A percentile compares a stretch with the other conserved stretches of the same genome.
Conservation (phyloP, 2,113 vertebrate species). For the Lates calcarifer region DNA sequence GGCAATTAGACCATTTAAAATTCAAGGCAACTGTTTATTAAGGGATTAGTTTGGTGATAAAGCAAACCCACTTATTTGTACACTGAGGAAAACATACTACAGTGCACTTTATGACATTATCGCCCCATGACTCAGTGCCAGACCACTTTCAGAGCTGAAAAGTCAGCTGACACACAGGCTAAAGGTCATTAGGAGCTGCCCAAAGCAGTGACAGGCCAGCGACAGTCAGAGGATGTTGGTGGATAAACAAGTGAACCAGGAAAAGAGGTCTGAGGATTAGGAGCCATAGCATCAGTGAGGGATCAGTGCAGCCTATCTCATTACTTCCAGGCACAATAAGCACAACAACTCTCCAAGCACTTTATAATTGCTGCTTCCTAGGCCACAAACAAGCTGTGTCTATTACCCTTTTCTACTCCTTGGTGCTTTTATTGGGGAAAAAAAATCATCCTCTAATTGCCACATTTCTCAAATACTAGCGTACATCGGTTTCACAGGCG, state of each 20-base stretch:
- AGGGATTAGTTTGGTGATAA: slow-evolving; percentile 4
- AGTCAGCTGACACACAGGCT: slow-evolving; percentile 58
- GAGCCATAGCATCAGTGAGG: slow-evolving; percentile 76
- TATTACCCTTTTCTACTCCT: slow-evolving; percentile 73
- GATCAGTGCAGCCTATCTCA: slow-evolving; percentile 81
- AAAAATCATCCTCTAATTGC: slow-evolving; percentile 79
- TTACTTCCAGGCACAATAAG: slow-evolving; percentile 77
- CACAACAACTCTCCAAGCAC: slow-evolving; percentile 74
- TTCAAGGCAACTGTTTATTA: slow-evolving; percentile 11
- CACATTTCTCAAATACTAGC: slow-evolving; percentile 74
- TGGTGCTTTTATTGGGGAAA: slow-evolving; percentile 51
- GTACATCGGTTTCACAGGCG: slow-evolving; percentile 62
- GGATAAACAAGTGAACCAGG: slow-evolving; percentile 82
- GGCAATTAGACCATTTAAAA: slow-evolving; percentile 4
- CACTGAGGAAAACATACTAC: slow-evolving; percentile 22
- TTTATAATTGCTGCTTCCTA: slow-evolving; percentile 82
- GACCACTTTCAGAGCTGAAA: slow-evolving; percentile 38
- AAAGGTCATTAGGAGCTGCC: slow-evolving; percentile 52
- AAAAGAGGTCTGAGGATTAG: slow-evolving; percentile 78
- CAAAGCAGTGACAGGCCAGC: slow-evolving; percentile 59
- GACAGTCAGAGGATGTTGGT: slow-evolving; percentile 65
- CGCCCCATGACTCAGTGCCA: slow-evolving; percentile 8
- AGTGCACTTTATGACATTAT: slow-evolving; percentile 28
- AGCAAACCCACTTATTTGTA: slow-evolving; percentile 9
- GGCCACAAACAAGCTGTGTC: slow-evolving; percentile 79